Conservation (phyloP, 2,888 invertebrate genomes). For the Caenorhabditis angaria region DNA sequence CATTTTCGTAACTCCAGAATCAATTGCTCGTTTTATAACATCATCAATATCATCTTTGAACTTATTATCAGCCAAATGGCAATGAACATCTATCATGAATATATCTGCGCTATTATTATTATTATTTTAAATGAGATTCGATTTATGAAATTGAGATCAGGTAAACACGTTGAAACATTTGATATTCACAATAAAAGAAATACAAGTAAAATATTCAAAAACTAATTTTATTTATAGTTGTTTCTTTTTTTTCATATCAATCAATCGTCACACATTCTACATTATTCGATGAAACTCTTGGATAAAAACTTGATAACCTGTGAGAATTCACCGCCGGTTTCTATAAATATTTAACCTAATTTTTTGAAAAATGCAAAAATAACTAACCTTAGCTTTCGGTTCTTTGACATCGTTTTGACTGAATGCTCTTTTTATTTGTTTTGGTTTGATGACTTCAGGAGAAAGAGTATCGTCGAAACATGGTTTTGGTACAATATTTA, state of each 20-base stretch:
- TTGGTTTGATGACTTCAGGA: neutral
- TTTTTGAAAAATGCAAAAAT: neutral
- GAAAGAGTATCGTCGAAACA: constrained; percentile 7
- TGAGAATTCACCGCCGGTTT: constrained; percentile 13
- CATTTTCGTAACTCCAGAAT: constrained; percentile 56
- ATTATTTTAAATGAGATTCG: neutral
- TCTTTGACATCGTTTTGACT: neutral
- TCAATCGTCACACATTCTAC: constrained; percentile 9
- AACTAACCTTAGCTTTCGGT: neutral
- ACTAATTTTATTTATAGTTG: too few relatives aligned
- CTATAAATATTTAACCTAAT: neutral
- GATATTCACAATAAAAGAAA: neutral
- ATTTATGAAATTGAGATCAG: constrained; percentile 1
- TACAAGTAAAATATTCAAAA: neutral
- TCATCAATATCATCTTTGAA: constrained; percentile 63
- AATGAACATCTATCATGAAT: constrained; percentile 68
- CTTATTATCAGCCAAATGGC: constrained; percentile 65
- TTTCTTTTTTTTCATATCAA: constrained; percentile 1
- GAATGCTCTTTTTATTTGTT: neutral
- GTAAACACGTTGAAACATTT: neutral
- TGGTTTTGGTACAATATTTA: constrained; percentile 18
- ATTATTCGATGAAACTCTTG: constrained; percentile 8
- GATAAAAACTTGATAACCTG: constrained; percentile 24
- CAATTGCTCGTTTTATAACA: constrained; percentile 54
- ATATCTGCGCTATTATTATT: neutral